phyloP scores from a whole-genome alignment of 2,113 vertebrate genomes.

The Rhineura floridana region DNA sequence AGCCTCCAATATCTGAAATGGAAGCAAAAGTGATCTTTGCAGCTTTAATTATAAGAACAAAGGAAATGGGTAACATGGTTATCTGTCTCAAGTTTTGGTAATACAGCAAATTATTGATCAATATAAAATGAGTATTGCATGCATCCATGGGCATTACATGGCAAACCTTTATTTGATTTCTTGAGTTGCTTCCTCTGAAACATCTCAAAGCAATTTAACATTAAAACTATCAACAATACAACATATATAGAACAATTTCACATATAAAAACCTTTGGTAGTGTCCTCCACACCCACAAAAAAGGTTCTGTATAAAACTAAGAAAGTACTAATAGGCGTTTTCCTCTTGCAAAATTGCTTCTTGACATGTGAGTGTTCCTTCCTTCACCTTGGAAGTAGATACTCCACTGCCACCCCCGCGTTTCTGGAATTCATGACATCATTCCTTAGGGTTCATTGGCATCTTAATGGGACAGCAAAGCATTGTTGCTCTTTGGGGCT shows the following conservation, averaged over 20 bases:
- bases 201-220: too few species aligned
- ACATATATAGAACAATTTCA: too few species aligned
- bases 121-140: not conserved
- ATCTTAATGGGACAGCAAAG: constrained; percentile 15
- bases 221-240: too few species aligned
- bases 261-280: too few species aligned
- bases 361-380: not conserved
- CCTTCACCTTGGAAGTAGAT: not conserved
- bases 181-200: too few species aligned
- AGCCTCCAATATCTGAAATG: not conserved
- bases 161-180: too few species aligned
- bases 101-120: not conserved
- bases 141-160: too few species aligned
- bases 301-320: not conserved
- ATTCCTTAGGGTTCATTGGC: not conserved
- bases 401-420: too few species aligned
- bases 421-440: constrained; percentile 27
- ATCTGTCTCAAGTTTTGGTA: not conserved
- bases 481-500: not conserved
- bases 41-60: not conserved
- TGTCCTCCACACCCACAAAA: not conserved
- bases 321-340: not conserved
- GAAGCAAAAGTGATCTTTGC: too few species aligned
- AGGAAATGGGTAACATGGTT: not conserved
- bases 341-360: too few species aligned